Conservation (phyloP, 2,113 vertebrate species). For the Phaetusa simplex region DNA sequence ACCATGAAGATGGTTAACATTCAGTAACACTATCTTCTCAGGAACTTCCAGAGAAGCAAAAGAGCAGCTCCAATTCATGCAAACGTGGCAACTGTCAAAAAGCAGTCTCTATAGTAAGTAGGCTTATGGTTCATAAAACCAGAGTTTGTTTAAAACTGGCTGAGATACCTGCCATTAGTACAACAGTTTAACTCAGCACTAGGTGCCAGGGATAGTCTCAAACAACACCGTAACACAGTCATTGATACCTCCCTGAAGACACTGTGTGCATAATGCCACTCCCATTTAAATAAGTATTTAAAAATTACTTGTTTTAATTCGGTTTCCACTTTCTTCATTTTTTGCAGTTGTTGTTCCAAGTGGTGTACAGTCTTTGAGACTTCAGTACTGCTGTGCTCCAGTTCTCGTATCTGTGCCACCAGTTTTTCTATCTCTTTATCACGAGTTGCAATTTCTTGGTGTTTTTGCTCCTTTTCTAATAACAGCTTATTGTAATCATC, state of each 20-base stretch:
- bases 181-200: background rate
- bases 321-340: conserved; percentile 74
- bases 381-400: conserved; percentile 76
- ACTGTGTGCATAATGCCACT: background rate
- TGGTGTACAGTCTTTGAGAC: conserved; percentile 49
- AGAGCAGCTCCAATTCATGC: background rate
- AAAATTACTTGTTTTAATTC: conserved; percentile 82
- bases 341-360: conserved; percentile 86
- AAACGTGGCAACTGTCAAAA: background rate
- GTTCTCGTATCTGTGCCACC: conserved; percentile 74
- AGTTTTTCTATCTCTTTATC: conserved; percentile 88
- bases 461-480: conserved; percentile 80
- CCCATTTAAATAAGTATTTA: background rate
- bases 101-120: background rate
- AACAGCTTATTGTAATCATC: conserved; percentile 82
- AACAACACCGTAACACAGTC: background rate
- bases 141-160: background rate
- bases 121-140: background rate
- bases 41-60: background rate
- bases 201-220: background rate
- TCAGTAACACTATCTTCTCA: background rate
- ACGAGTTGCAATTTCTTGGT: conserved; percentile 78
- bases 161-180: background rate
- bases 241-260: background rate
- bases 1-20: background rate